These are phyloP conservation scores for Machaerirhynchus nigripectus DNA, from an alignment of 2,113 vertebrate species.

Conservation along the genomic window DNA sequence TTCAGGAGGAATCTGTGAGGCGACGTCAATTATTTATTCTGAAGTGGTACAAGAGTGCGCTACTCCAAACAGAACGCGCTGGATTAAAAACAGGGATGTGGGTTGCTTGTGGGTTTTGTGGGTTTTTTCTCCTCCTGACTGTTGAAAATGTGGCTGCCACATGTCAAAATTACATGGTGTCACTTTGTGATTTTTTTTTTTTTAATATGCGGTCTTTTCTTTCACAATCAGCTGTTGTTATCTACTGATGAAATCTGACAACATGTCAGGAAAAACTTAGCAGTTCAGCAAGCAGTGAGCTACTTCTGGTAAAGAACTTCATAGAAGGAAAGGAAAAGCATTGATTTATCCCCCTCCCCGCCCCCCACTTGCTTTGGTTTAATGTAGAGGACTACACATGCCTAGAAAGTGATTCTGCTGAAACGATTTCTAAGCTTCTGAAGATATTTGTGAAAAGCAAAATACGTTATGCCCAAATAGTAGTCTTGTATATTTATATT, in stretches of 20 bases:
- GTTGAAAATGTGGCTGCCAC: slow-evolving; percentile 17
- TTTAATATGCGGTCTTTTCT: neutral
- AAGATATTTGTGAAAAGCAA: neutral
- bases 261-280: slow-evolving; percentile 2
- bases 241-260: slow-evolving; percentile 25
- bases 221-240: slow-evolving; percentile 14
- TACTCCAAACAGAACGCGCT: neutral
- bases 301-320: neutral
- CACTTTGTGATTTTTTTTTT: neutral
- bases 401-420: neutral
- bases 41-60: neutral
- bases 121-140: neutral
- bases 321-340: neutral
- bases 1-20: neutral
- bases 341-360: no score
- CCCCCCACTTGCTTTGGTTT: neutral
- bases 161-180: neutral
- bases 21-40: neutral
- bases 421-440: neutral
- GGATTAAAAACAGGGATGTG: neutral
- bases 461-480: neutral
- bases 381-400: neutral
- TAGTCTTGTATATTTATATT: neutral
- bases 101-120: neutral
- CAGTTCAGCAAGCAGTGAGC: neutral